Base-by-base conservation (phyloP, 2,888 invertebrate species). In the Diarsia brunnea region DNA sequence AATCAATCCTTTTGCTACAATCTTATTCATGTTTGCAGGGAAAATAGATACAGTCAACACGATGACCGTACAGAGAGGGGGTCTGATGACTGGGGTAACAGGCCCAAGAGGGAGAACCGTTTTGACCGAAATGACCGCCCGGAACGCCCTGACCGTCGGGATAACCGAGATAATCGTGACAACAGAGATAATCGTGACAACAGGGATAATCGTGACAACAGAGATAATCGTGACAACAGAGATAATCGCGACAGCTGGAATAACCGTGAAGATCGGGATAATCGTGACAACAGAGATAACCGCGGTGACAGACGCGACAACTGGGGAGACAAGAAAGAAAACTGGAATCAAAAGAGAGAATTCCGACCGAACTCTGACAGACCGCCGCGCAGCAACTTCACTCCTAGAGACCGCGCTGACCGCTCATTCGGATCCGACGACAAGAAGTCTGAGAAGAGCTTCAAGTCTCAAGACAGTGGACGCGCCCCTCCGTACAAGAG, bases 321-420 rank as follows among this genome's bases (percentile, higher is more conserved):
- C 76, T 83, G 90, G 72, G 90, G 90, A 5, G 93, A 93, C 16
- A 86, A 90, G 69, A 86, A 89, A 24, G 91, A 91, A 38, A 88
- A 88, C 69, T 88, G 90, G 31, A 89, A 91, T 49, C 85, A 84
- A 60, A 84, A 84, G 55, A 81, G 78, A 65, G 83, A 84, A 55
- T 89, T 90, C 77, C 82, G 90, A 47, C 88, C 90, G 49, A 78
- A 79, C 45, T 66, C 61, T 1, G 94, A 94, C 55, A 89, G 93
- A 66, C 89, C 91, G 38, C 87, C 91, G 2, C 86, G 90, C 55
- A 94, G 93, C 84, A 94, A 95, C 86, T 95, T 95, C 82, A 90
- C 92, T 0, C 96, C 96, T 0, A 89, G 95, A 75, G 95, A 96
- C 4, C 90, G 95, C 19, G 94, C 94, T 3, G 94, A 94, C 0